A percentile compares a stretch with the other conserved stretches of the same genome.
phyloP scores from a whole-genome alignment of 2,113 vertebrate species.

The Elachura formosa region DNA sequence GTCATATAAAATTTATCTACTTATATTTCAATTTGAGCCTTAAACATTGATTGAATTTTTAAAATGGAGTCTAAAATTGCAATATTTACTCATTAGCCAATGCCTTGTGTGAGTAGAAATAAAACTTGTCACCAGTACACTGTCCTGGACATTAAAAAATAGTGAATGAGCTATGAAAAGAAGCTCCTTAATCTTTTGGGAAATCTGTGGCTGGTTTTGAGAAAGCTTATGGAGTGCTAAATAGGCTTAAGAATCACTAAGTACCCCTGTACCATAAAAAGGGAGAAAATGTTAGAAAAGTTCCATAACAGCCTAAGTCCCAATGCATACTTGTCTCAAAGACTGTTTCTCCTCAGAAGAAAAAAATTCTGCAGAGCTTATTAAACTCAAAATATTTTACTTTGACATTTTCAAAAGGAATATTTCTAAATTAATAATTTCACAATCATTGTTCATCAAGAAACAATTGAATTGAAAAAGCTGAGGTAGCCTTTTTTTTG shows the following conservation, averaged over 20 bases:
- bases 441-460: background rate
- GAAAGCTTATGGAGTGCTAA: background rate
- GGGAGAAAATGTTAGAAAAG: background rate
- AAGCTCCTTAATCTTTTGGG: background rate
- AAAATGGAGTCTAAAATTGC: background rate
- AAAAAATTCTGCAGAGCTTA: background rate
- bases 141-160: background rate
- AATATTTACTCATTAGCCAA: slow-evolving; percentile 8
- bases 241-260: background rate
- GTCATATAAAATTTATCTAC: background rate
- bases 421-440: background rate
- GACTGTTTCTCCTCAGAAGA: background rate
- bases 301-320: background rate
- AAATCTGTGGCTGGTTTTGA: background rate
- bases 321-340: background rate
- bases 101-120: background rate
- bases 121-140: background rate
- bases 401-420: background rate
- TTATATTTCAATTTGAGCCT: background rate
- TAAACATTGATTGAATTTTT: background rate
- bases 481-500: background rate
- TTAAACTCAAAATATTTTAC: background rate
- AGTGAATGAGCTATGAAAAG: background rate
- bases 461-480: background rate
- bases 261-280: background rate